Conservation (phyloP, 2,888 invertebrate species). For the Antheraea yamamai region DNA sequence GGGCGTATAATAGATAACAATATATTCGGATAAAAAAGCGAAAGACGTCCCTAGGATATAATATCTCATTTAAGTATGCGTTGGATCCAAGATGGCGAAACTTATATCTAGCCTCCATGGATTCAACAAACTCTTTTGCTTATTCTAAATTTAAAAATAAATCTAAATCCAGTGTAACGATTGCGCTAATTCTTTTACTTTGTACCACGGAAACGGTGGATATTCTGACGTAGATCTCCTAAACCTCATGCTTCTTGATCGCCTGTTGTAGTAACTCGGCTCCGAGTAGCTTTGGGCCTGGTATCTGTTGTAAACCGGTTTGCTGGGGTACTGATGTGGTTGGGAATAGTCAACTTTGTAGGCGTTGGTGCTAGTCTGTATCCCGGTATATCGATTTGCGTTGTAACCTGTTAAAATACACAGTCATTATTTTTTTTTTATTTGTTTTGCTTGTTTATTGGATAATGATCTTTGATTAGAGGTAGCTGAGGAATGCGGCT, state of each 20-base stretch:
- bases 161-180: conserved; percentile 85
- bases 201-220: conserved; percentile 90
- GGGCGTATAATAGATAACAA: conserved; percentile 37
- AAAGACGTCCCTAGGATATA: conserved; percentile 56
- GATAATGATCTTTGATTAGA: neutral
- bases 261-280: conserved; percentile 70
- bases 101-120: conserved; percentile 57
- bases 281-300: conserved; percentile 65
- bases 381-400: conserved; percentile 65
- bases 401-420: conserved; percentile 62
- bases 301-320: conserved; percentile 75
- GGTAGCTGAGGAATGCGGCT: too few species aligned
- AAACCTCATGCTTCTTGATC: conserved; percentile 66
- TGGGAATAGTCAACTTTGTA: conserved; percentile 80
- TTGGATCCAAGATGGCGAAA: conserved; percentile 74
- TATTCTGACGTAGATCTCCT: conserved; percentile 69
- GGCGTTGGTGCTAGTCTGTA: conserved; percentile 73
- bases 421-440: neutral
- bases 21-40: conserved; percentile 48
- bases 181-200: conserved; percentile 86
- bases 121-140: conserved; percentile 70
- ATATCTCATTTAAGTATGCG: conserved; percentile 53
- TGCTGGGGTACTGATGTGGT: conserved; percentile 67
- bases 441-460: neutral
- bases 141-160: conserved; percentile 39